These are phyloP conservation scores for Parnassius orleans DNA, from an alignment of 2,888 invertebrate species.

Conservation along the genomic window DNA sequence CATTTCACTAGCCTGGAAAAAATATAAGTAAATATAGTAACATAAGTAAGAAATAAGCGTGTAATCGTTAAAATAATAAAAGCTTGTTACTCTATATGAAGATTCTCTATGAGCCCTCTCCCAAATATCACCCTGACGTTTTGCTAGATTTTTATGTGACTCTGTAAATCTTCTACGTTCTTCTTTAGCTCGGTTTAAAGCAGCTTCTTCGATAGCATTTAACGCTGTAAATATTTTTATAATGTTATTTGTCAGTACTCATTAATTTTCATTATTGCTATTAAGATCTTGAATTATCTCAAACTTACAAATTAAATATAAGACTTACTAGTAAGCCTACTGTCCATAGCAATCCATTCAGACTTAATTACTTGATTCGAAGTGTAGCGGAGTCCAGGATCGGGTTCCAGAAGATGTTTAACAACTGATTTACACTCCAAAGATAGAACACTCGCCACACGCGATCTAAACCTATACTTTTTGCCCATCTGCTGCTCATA, in stretches of 20 bases:
- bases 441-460: conserved; percentile 79
- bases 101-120: conserved; percentile 50
- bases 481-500: conserved; percentile 83
- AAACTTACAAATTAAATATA: neutral
- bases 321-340: conserved; percentile 76
- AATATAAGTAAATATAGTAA: conserved; percentile 9
- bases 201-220: conserved; percentile 81
- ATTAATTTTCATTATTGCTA: too few species aligned
- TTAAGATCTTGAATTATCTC: too few species aligned
- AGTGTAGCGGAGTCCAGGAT: conserved; percentile 79
- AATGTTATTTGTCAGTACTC: neutral
- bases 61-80: conserved; percentile 4
- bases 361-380: conserved; percentile 80
- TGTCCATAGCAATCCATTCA: conserved; percentile 86
- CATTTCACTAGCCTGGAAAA: conserved; percentile 69
- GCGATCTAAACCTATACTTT: conserved; percentile 83
- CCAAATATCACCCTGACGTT: conserved; percentile 64
- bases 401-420: conserved; percentile 85
- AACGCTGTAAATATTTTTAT: conserved; percentile 52
- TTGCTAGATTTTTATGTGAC: conserved; percentile 44
- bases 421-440: conserved; percentile 83
- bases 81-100: conserved; percentile 44
- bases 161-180: conserved; percentile 63
- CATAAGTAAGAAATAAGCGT: conserved; percentile 7
- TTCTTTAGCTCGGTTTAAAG: conserved; percentile 80